Evolutionary conservation across 2,888 invertebrate species (phyloP).

Genomic region (Poecilobothrus nobilitatus): DNA sequence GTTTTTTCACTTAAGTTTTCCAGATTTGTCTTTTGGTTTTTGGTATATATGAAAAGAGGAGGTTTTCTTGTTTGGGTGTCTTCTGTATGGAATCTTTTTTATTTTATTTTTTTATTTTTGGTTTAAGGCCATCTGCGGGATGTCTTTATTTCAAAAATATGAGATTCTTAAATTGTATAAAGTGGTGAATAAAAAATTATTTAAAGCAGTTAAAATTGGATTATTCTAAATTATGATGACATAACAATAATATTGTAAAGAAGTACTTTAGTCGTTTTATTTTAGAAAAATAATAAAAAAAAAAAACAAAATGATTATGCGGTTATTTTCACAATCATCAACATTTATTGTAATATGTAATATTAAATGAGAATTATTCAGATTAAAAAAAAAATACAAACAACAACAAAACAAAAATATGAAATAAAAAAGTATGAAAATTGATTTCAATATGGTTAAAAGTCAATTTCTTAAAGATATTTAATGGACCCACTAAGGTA

Average conservation of each 20-base stretch:
- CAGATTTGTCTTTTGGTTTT: too few relatives aligned
- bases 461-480: too few relatives aligned
- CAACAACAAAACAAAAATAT: too few relatives aligned
- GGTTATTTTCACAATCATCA: too few relatives aligned
- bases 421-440: too few relatives aligned
- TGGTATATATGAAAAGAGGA: neutral
- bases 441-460: too few relatives aligned
- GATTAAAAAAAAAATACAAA: too few relatives aligned
- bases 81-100: neutral
- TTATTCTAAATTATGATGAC: conserved; percentile 4
- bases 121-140: conserved; percentile 3
- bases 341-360: too few relatives aligned
- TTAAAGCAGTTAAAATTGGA: neutral
- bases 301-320: too few relatives aligned
- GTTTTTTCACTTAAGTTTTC: neutral
- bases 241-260: neutral
- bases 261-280: neutral
- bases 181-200: neutral
- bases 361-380: too few relatives aligned
- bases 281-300: too few relatives aligned
- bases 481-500: too few relatives aligned
- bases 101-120: neutral
- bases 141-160: neutral
- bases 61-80: neutral
- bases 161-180: neutral